phyloP scores from a whole-genome alignment of 1,140 invertebrate species.

The Neodiprion virginianus region DNA sequence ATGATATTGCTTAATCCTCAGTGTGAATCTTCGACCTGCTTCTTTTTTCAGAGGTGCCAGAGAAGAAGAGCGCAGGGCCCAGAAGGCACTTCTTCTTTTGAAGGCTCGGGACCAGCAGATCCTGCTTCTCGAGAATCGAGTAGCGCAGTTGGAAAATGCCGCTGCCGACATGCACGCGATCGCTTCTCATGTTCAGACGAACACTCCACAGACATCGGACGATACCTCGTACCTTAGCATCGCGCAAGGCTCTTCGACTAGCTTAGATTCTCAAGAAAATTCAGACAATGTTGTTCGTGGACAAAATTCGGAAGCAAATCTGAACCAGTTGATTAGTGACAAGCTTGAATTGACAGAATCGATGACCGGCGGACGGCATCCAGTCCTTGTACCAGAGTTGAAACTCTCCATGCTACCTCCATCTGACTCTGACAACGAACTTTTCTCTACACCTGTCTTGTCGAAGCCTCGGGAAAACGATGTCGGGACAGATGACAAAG shows the following conservation, averaged over 20 bases:
- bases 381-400: neutral
- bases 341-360: neutral
- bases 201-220: neutral
- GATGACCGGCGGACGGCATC: neutral
- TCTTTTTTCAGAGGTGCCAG: constrained; percentile 29
- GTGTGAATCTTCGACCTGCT: constrained; percentile 8
- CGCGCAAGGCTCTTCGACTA: neutral
- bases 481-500: neutral
- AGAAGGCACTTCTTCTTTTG: constrained; percentile 30
- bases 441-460: constrained; percentile 18
- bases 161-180: constrained; percentile 17
- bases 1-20: too few species aligned
- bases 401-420: neutral
- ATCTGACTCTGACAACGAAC: constrained; percentile 17
- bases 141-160: constrained; percentile 24
- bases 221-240: neutral
- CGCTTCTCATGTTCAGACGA: constrained; percentile 8
- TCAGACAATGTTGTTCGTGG: neutral
- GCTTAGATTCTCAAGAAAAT: neutral
- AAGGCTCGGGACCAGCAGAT: constrained; percentile 27
- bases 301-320: neutral
- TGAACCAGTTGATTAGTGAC: neutral
- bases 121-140: constrained; percentile 25
- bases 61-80: constrained; percentile 29
- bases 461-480: neutral